Evolutionary conservation across 2,888 invertebrate species (phyloP).

Genomic region (Drosophila mayaguana): DNA sequence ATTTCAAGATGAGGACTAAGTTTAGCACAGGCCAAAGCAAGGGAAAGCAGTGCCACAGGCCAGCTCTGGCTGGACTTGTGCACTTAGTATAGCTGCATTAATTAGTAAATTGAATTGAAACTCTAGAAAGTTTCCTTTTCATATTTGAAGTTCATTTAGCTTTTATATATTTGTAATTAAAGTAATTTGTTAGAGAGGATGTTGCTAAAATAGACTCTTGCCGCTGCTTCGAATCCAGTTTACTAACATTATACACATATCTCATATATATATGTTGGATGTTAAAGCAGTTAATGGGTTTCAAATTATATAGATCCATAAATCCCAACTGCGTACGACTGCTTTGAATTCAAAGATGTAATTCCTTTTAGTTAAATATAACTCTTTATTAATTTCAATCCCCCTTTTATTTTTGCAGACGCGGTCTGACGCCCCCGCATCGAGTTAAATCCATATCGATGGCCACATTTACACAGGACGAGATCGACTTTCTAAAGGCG

Average conservation of each 20-base stretch:
- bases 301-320: no score
- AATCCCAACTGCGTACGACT: no score
- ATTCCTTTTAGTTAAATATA: background rate
- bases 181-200: no score
- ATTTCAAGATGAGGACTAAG: background rate
- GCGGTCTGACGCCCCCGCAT: slow-evolving; percentile 98
- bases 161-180: background rate
- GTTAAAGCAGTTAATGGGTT: no score
- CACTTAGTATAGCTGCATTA: background rate
- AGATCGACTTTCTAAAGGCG: slow-evolving; percentile 94
- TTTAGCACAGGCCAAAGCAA: background rate
- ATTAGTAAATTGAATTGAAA: background rate
- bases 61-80: background rate
- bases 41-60: no score
- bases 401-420: slow-evolving; percentile 88
- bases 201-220: no score
- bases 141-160: background rate
- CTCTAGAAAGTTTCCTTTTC: background rate
- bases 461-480: slow-evolving; percentile 98
- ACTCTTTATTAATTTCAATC: slow-evolving; percentile 17
- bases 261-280: background rate
- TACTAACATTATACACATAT: background rate
- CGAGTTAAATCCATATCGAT: slow-evolving; percentile 99
- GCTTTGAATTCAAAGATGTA: no score
- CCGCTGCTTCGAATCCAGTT: background rate